phyloP scores from a whole-genome alignment of 2,888 invertebrate species.

The Oxytorus armatus region DNA sequence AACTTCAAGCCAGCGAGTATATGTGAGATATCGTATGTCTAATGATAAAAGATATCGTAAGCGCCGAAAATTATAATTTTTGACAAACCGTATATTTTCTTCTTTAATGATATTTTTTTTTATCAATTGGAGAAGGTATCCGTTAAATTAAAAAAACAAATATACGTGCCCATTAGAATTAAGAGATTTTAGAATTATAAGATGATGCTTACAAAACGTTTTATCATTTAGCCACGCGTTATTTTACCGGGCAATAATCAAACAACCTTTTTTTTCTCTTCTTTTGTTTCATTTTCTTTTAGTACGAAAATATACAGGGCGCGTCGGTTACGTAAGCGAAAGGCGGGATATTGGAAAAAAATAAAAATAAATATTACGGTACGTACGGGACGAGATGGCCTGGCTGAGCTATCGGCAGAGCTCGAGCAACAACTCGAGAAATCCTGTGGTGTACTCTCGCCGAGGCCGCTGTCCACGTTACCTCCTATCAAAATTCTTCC shows the following conservation, averaged over 20 bases:
- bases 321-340: slow-evolving; percentile 54
- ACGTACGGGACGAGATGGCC: slow-evolving; percentile 82
- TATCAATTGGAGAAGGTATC: too few species aligned
- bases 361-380: slow-evolving; percentile 65
- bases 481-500: slow-evolving; percentile 81
- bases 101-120: too few species aligned
- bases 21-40: too few species aligned
- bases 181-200: too few species aligned
- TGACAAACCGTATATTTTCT: too few species aligned
- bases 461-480: slow-evolving; percentile 83
- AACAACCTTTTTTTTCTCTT: not conserved
- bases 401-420: slow-evolving; percentile 82
- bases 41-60: too few species aligned
- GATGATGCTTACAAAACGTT: too few species aligned
- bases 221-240: too few species aligned
- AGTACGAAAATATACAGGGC: slow-evolving; percentile 33
- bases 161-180: too few species aligned
- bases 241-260: not conserved
- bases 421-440: slow-evolving; percentile 84
- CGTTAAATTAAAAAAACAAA: too few species aligned
- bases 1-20: too few species aligned
- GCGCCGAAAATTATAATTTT: too few species aligned
- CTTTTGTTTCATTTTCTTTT: not conserved
- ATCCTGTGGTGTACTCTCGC: slow-evolving; percentile 83
- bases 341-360: slow-evolving; percentile 31